These are phyloP conservation scores for Galemys pyrenaicus DNA, from an alignment of 2,113 vertebrate genomes.

Conservation along the genomic window DNA sequence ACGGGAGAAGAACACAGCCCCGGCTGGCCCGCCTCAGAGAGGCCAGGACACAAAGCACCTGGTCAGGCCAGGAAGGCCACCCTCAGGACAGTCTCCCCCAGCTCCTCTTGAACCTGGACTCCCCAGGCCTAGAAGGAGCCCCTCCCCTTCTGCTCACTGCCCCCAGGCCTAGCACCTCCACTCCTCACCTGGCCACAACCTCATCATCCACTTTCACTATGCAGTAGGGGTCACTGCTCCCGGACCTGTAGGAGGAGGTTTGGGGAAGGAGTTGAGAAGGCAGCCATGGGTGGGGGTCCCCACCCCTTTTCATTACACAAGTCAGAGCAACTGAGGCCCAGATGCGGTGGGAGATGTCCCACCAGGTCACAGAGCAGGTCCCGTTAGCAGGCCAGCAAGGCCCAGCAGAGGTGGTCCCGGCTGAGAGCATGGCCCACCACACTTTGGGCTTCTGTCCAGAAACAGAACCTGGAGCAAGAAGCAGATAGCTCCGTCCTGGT, in stretches of 20 bases:
- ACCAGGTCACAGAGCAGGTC: not conserved
- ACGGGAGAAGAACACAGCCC: not conserved
- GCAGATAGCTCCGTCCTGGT: not conserved
- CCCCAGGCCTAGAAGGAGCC: not conserved
- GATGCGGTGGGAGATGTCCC: not conserved
- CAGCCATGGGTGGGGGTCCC: not conserved
- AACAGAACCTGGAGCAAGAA: fast-evolving
- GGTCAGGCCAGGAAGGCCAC: fast-evolving
- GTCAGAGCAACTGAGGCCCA: not conserved
- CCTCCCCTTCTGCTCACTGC: fast-evolving
- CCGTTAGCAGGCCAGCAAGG: too few relatives aligned
- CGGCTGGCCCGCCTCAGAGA: not conserved
- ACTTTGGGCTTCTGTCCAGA: not conserved
- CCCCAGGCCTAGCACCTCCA: fast-evolving
- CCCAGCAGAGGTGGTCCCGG: not conserved
- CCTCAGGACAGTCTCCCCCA: fast-evolving
- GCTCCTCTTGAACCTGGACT: not conserved
- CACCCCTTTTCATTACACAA: not conserved
- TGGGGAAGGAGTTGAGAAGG: not conserved
- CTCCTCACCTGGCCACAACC: conserved; percentile 93
- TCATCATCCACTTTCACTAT: conserved; percentile 94
- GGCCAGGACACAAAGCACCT: not conserved
- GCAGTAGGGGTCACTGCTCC: conserved; percentile 95
- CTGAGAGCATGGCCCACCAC: not conserved
- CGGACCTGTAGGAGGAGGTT: conserved; percentile 83